These are phyloP conservation scores for Drosophila navojoa DNA, from an alignment of 1,140 invertebrate genomes.

Conservation along the genomic window DNA sequence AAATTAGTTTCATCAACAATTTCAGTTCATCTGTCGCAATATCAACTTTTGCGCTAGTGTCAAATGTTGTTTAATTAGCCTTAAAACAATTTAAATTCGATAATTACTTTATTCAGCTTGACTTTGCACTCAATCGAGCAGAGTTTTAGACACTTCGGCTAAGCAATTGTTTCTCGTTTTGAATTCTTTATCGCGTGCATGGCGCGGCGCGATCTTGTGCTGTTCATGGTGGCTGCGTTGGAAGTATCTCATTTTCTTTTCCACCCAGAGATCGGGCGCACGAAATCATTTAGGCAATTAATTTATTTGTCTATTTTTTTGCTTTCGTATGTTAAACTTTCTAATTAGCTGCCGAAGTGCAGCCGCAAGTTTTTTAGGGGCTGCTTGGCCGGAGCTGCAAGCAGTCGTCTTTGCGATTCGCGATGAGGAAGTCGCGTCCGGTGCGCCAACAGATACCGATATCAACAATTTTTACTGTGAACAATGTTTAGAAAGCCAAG, in stretches of 20 bases:
- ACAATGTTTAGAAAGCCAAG: conserved; percentile 68
- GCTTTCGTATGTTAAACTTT: conserved; percentile 77
- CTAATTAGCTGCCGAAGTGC: conserved; percentile 62
- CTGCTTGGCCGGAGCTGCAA: conserved; percentile 58
- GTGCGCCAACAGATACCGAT: conserved; percentile 47
- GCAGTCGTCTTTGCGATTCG: conserved; percentile 79
- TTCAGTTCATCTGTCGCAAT: background rate
- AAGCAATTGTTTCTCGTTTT: conserved; percentile 1
- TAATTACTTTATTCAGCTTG: conserved; percentile 10
- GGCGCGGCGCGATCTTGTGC: conserved; percentile 35
- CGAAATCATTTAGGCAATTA: conserved; percentile 74
- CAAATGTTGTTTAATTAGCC: background rate
- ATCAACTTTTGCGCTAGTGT: background rate
- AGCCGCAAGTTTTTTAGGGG: conserved; percentile 70
- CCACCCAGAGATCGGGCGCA: conserved; percentile 51
- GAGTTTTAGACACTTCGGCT: conserved; percentile 6
- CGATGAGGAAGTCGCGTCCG: conserved; percentile 76
- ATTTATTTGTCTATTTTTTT: conserved; percentile 68
- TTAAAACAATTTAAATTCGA: background rate
- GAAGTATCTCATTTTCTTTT: conserved; percentile 73
- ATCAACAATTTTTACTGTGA: conserved; percentile 36
- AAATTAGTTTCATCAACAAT: no score
- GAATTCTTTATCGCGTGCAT: conserved; percentile 25
- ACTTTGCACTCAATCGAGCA: background rate
- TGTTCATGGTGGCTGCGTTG: conserved; percentile 72